These are phyloP conservation scores for Nysson spinosus DNA, from an alignment of 2,888 invertebrate genomes.

Conservation along the genomic window DNA sequence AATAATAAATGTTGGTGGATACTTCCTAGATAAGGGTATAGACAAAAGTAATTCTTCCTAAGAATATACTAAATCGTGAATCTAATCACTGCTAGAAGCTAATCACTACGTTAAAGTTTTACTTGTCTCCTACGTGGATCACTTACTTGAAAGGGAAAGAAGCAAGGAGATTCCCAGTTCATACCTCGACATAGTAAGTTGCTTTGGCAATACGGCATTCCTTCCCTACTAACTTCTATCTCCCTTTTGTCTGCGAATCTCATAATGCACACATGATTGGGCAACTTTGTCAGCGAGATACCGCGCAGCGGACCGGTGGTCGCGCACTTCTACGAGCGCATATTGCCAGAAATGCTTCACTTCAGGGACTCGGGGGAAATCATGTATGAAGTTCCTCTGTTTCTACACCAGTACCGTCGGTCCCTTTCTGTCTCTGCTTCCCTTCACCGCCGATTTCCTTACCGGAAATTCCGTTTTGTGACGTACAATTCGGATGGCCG, in stretches of 20 bases:
- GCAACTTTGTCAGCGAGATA: slow-evolving; percentile 71
- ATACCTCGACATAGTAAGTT: slow-evolving; percentile 10
- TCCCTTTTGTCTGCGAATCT: slow-evolving; percentile 67
- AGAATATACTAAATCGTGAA: too few relatives aligned
- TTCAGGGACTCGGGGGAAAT: slow-evolving; percentile 75
- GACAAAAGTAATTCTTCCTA: too few relatives aligned
- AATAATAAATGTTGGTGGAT: too few relatives aligned
- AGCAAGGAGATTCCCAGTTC: slow-evolving; percentile 11
- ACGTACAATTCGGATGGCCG: slow-evolving; percentile 56
- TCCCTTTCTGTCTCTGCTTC: slow-evolving; percentile 55
- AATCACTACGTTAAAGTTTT: too few relatives aligned
- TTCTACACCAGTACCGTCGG: slow-evolving; percentile 56
- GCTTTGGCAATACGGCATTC: slow-evolving; percentile 10
- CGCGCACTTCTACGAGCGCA: slow-evolving; percentile 63
- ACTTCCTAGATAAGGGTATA: too few relatives aligned
- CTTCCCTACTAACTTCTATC: slow-evolving; percentile 27
- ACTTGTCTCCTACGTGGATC: background rate
- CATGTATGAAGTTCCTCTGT: slow-evolving; percentile 74
- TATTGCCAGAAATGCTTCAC: slow-evolving; percentile 75
- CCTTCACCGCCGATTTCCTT: slow-evolving; percentile 48
- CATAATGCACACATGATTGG: slow-evolving; percentile 74
- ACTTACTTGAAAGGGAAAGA: background rate
- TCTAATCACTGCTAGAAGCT: too few relatives aligned
- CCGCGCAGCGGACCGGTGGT: slow-evolving; percentile 60
- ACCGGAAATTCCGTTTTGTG: slow-evolving; percentile 59